Conservation (phyloP, 2,797 vertebrate genomes). For the Caiman crocodilus region DNA sequence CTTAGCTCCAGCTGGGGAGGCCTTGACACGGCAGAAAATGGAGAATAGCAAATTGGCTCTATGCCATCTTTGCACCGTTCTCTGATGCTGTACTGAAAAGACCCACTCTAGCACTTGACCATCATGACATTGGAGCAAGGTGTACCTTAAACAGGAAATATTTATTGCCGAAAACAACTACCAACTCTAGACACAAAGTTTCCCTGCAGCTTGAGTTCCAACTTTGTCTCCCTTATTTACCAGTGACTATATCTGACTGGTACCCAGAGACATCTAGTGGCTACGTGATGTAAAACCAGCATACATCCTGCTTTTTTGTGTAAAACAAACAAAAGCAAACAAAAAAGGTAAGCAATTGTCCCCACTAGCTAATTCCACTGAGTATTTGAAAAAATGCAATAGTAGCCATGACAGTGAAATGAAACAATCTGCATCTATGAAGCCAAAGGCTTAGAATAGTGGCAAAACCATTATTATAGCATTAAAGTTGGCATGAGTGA, state of each 20-base stretch:
- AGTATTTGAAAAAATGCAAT: constrained; percentile 8
- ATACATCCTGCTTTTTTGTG: not conserved
- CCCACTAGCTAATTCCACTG: fast-evolving
- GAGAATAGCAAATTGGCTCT: fast-evolving
- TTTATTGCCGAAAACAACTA: not conserved
- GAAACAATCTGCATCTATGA: fast-evolving
- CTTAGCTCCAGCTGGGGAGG: not conserved
- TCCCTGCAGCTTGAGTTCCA: fast-evolving
- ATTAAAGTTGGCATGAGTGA: not conserved
- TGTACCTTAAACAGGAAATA: fast-evolving
- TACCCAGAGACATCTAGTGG: fast-evolving
- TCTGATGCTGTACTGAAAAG: not conserved
- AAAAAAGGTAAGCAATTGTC: not conserved
- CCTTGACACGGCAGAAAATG: not conserved
- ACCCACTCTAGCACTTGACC: fast-evolving
- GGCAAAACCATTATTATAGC: not conserved
- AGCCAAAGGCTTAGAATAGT: not conserved
- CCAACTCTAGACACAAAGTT: not conserved
- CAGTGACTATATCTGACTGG: not conserved
- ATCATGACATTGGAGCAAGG: fast-evolving
- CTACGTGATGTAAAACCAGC: not conserved
- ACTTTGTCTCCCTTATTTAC: not conserved
- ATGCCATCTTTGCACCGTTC: fast-evolving
- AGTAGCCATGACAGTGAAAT: not conserved
- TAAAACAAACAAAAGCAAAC: not conserved